phyloP scores from a whole-genome alignment of 2,797 vertebrate species.

The Simalia tracyae region DNA sequence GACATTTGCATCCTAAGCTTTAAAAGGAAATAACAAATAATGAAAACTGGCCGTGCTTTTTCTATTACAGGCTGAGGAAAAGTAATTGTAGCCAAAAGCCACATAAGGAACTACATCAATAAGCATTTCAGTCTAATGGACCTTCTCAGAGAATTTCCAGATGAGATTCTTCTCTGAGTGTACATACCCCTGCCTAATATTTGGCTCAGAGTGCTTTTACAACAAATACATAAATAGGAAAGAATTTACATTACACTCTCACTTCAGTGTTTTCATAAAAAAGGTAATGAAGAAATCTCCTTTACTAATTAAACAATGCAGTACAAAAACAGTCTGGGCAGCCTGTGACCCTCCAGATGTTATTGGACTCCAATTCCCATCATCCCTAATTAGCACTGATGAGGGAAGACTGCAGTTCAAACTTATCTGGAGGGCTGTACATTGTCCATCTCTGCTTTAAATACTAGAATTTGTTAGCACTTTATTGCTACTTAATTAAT shows the following conservation, averaged over 20 bases:
- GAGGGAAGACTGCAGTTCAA: neutral
- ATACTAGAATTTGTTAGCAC: neutral
- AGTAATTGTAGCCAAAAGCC: neutral
- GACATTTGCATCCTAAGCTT: conserved; percentile 47
- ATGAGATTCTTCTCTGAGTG: conserved; percentile 40
- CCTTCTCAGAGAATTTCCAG: conserved; percentile 13
- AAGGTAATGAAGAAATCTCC: neutral
- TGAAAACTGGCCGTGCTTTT: neutral
- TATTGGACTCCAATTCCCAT: neutral
- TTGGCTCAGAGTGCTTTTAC: neutral
- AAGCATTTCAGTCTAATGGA: neutral
- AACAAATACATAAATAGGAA: neutral
- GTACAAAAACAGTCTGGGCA: neutral
- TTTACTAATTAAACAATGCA: neutral
- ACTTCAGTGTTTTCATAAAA: neutral
- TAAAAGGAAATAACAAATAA: neutral
- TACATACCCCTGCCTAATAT: conserved; percentile 31
- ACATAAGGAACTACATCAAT: neutral
- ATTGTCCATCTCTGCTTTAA: neutral
- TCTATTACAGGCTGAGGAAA: neutral
- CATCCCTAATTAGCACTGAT: neutral
- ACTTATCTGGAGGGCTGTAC: neutral
- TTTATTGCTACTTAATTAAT: neutral
- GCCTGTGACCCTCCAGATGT: neutral
- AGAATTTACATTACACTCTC: neutral